Conservation (phyloP, 1,140 invertebrate genomes). For the Platyscapa corneri region DNA sequence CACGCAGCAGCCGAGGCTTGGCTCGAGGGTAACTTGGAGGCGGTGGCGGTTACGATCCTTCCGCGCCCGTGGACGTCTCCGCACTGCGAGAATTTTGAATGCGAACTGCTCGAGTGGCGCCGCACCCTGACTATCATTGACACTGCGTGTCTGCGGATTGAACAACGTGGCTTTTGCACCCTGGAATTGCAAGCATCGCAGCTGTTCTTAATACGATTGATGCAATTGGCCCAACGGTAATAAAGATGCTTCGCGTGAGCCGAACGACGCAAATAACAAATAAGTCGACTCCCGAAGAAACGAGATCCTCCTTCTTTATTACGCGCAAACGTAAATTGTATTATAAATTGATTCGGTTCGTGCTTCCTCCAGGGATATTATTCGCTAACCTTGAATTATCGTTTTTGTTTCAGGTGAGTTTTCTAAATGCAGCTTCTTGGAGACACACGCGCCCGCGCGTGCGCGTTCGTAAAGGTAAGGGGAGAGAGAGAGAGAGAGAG, state of each 20-base stretch:
- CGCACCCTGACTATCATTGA: no score
- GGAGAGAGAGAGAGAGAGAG: neutral
- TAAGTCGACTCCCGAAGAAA: no score
- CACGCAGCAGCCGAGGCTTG: no score
- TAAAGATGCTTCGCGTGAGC: neutral
- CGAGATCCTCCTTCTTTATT: neutral
- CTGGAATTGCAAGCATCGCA: no score
- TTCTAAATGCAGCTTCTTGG: neutral
- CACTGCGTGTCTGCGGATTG: no score
- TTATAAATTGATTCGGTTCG: neutral
- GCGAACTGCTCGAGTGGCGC: no score
- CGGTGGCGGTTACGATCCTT: no score
- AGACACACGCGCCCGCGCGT: neutral
- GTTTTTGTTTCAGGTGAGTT: slow-evolving; percentile 63
- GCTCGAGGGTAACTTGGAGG: no score
- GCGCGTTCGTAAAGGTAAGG: slow-evolving; percentile 24
- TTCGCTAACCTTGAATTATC: slow-evolving; percentile 8
- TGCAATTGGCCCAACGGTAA: neutral
- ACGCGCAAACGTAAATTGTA: neutral
- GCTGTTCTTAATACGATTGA: neutral
- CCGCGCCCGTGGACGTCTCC: no score
- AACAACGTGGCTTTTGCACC: no score
- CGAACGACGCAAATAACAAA: neutral
- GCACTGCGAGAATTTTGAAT: no score
- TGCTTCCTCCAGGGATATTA: neutral